Conservation (phyloP, 2,888 invertebrate genomes). For the Drymonia ruficornis region DNA sequence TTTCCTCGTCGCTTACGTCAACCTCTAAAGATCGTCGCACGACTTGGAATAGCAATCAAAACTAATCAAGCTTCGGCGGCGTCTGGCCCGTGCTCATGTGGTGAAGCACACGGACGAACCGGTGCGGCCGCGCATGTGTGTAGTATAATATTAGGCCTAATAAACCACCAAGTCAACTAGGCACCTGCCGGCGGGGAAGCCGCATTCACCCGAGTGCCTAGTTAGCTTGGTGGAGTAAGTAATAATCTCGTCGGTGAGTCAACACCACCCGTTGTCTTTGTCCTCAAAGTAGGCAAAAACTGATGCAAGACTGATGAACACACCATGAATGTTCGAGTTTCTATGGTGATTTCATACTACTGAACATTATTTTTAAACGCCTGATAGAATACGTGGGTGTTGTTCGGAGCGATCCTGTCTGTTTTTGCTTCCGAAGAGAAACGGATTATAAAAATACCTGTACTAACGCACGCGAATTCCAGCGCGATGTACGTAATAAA, state of each 20-base stretch:
- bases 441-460: conserved; percentile 37
- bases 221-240: no score
- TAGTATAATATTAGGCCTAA: conserved; percentile 68
- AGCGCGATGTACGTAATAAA: conserved; percentile 25
- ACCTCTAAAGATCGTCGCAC: conserved; percentile 45
- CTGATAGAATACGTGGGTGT: conserved; percentile 47
- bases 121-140: conserved; percentile 47
- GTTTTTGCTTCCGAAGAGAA: conserved; percentile 42
- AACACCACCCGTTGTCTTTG: conserved; percentile 74
- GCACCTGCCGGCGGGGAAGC: no score
- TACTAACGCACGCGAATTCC: conserved; percentile 34
- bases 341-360: conserved; percentile 43
- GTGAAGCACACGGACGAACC: conserved; percentile 6
- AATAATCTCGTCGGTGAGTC: conserved; percentile 72
- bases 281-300: conserved; percentile 50
- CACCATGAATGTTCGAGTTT: conserved; percentile 36
- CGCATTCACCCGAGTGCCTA: no score
- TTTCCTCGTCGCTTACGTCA: conserved; percentile 50
- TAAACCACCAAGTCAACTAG: no score
- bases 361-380: conserved; percentile 49
- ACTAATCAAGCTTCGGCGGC: conserved; percentile 28
- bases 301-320: conserved; percentile 33
- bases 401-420: conserved; percentile 39
- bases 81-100: conserved; percentile 1
- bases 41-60: conserved; percentile 59